Evolutionary conservation across 1,140 invertebrate genomes (phyloP).

Genomic region (Ostrea edulis): DNA sequence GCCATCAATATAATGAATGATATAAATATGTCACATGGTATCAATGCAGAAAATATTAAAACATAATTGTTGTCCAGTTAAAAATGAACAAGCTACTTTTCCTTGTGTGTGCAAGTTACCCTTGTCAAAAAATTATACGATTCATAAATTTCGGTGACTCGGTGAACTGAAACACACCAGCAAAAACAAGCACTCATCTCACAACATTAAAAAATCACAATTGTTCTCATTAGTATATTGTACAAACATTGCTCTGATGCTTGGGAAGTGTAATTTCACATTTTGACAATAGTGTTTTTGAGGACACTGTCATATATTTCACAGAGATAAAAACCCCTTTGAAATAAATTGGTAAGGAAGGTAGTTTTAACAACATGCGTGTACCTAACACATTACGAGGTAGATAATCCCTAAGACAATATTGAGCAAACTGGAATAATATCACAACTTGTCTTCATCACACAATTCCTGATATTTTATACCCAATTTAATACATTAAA

Average conservation of each 20-base stretch:
- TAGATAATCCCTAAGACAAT: background rate
- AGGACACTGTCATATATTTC: background rate
- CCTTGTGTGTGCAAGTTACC: too few species aligned
- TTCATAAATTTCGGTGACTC: background rate
- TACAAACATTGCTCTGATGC: background rate
- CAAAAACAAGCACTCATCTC: background rate
- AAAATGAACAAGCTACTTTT: too few species aligned
- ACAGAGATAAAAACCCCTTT: background rate
- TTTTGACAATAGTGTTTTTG: background rate
- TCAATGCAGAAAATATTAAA: too few species aligned
- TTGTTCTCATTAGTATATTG: background rate
- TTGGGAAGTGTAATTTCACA: background rate
- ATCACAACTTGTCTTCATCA: background rate
- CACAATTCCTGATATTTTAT: background rate
- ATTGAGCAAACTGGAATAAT: slow-evolving; percentile 31
- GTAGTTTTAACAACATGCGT: background rate
- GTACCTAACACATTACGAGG: background rate
- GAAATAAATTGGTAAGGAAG: background rate
- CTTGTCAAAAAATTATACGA: background rate
- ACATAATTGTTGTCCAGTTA: too few species aligned
- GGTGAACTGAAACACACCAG: background rate
- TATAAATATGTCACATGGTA: too few species aligned
- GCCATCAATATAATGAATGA: too few species aligned
- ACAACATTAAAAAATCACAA: background rate
- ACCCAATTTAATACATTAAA: background rate